Percentiles rank a stretch among this genome's conserved stretches.
Conservation (phyloP, 2,888 invertebrate species). For the Scotopteryx bipunctaria region DNA sequence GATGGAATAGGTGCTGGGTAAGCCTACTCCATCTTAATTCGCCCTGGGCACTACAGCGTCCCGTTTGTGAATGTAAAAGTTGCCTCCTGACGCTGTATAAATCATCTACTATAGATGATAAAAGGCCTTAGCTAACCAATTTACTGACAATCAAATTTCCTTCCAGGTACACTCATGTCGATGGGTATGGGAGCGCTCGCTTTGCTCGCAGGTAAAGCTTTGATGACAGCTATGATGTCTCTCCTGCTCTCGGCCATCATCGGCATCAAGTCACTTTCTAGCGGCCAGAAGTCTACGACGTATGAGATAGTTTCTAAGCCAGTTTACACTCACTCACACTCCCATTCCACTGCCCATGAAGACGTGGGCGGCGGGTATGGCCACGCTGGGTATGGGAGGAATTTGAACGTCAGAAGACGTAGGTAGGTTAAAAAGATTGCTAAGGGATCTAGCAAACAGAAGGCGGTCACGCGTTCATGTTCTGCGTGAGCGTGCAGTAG, state of each 20-base stretch:
- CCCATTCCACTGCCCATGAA: slow-evolving; percentile 84
- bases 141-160: background rate
- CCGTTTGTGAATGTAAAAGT: no score
- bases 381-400: slow-evolving; percentile 81
- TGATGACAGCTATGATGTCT: slow-evolving; percentile 92
- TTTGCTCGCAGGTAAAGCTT: slow-evolving; percentile 91
- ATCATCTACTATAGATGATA: no score
- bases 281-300: slow-evolving; percentile 89
- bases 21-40: no score
- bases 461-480: no score
- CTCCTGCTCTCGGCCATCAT: slow-evolving; percentile 90
- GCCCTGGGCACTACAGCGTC: no score
- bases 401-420: slow-evolving; percentile 54
- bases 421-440: background rate
- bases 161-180: slow-evolving; percentile 87
- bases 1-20: no score
- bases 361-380: slow-evolving; percentile 79
- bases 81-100: no score
- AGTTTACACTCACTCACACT: slow-evolving; percentile 86
- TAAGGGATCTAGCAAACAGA: no score
- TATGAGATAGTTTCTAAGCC: slow-evolving; percentile 94
- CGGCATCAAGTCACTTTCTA: slow-evolving; percentile 88
- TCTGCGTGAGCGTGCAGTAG: no score
- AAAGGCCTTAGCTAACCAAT: background rate
- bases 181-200: slow-evolving; percentile 90